These are phyloP conservation scores for Heliconius erato DNA, from an alignment of 2,888 invertebrate species.

Conservation along the genomic window DNA sequence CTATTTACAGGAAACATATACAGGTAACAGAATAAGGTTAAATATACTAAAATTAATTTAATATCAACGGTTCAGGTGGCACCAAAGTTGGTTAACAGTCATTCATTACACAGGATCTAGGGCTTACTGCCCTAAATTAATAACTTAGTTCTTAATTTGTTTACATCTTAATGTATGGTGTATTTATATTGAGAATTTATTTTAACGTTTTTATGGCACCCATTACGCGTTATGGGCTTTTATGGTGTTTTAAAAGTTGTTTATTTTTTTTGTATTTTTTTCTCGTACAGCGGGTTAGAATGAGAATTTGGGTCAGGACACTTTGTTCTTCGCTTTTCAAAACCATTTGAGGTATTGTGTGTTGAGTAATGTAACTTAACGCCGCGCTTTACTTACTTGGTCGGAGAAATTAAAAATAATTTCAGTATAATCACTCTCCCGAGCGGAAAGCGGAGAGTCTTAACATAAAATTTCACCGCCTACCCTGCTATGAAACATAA, in stretches of 20 bases:
- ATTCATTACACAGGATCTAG: conserved; percentile 68
- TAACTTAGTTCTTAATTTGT: conserved; percentile 69
- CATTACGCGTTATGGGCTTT: conserved; percentile 25
- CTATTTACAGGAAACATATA: neutral
- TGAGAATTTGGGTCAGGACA: too few relatives aligned
- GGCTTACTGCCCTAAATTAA: conserved; percentile 74
- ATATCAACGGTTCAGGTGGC: conserved; percentile 64
- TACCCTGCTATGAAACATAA: too few relatives aligned
- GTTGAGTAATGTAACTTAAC: too few relatives aligned
- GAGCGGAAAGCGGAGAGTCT: too few relatives aligned
- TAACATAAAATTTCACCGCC: too few relatives aligned
- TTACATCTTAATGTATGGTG: conserved; percentile 53
- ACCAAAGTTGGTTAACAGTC: conserved; percentile 66
- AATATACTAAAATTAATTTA: conserved; percentile 40
- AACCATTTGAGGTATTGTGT: neutral
- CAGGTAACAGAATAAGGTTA: neutral
- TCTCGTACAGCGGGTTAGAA: too few relatives aligned
- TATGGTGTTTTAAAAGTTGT: conserved; percentile 10
- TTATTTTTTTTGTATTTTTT: neutral
- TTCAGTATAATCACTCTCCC: too few relatives aligned
- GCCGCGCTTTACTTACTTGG: neutral
- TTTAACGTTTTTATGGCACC: neutral
- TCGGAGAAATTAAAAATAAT: too few relatives aligned
- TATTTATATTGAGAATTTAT: conserved; percentile 61
- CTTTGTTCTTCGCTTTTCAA: too few relatives aligned